Conservation (phyloP, 2,888 invertebrate genomes). For the Drosophila kambysellisi region DNA sequence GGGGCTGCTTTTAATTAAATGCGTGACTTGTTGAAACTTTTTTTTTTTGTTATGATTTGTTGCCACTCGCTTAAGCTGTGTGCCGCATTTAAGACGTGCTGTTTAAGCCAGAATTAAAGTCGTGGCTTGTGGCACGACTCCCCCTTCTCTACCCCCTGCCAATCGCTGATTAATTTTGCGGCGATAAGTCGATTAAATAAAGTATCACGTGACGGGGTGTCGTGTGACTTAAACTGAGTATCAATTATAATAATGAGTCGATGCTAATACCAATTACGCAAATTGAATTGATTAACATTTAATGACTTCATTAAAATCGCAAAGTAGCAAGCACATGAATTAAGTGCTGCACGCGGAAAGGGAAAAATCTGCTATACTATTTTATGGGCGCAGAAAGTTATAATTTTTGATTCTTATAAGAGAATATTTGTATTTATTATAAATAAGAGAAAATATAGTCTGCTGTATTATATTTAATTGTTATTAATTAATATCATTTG, state of each 20-base stretch:
- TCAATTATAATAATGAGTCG: constrained; percentile 11
- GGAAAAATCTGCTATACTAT: not conserved
- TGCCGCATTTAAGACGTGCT: constrained; percentile 2
- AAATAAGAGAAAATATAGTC: not conserved
- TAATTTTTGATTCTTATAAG: too few relatives aligned
- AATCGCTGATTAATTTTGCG: constrained; percentile 21
- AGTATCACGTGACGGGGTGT: constrained; percentile 26
- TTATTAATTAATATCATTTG: not conserved
- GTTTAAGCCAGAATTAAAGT: not conserved
- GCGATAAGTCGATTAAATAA: constrained; percentile 57
- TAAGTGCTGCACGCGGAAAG: not conserved
- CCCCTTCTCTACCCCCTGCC: not conserved
- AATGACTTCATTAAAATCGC: constrained; percentile 41
- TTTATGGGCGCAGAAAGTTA: too few relatives aligned
- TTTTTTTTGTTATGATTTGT: constrained; percentile 64
- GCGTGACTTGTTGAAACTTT: constrained; percentile 75
- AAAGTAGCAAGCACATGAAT: not conserved
- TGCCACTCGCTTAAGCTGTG: constrained; percentile 16
- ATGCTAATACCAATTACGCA: constrained; percentile 52
- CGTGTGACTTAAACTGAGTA: not conserved
- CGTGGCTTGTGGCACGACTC: not conserved
- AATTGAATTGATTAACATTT: constrained; percentile 57
- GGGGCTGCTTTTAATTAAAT: constrained; percentile 69
- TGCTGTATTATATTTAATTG: not conserved
- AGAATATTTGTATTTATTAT: too few relatives aligned